Evolutionary conservation across 1,140 invertebrate species (phyloP), one percentile per base, ranked within the genome.

Genomic region (Hirudo medicinalis): DNA sequence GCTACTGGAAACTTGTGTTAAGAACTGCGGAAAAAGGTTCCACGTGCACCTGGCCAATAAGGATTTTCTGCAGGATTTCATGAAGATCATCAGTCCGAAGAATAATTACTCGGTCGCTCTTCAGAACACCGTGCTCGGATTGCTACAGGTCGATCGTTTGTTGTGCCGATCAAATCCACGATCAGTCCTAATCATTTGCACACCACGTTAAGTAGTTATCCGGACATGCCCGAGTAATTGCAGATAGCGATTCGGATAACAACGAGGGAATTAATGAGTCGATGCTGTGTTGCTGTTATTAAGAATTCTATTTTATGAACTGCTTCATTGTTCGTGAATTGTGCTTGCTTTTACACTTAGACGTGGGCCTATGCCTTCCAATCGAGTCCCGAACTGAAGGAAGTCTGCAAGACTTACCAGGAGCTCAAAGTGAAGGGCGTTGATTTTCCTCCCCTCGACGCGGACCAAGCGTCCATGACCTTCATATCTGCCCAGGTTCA

Each of bases 341-440:
- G 9, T 49, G 43, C 43, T 6, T 40, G 11, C 15, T 60, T 15
- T 6, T 73, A 40, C 70, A 68, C 67, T 36, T 72, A 86, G 84
- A 92, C 91, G 74, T 99, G 96, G 96, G 93, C 94, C 57, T 92
- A 97, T 84, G 93, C 94, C 25, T 99, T 99, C 82, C 87, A 89
- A 76, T 88, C 87, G 78, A 88, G 91, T 77, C 87, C 92, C 15
- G 92, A 98, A 74, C 82, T 93, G 76, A 85, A 90, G 83, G 95
- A 95, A 20, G 94, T 99, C 53, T 89, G 89, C 25, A 89, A 92
- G 80, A 87, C 96, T 63, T 97, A 98, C 83, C 88, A 91, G 79
- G 94, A 99, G 77, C 84, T 99, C 9, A 90, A 91, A 78, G 86
- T 87, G 67, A 98, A 98, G 84, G 95, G 95, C 67, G 94, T 99